Conservation (phyloP, 2,888 invertebrate genomes). For the Hoplodrina blanda region DNA sequence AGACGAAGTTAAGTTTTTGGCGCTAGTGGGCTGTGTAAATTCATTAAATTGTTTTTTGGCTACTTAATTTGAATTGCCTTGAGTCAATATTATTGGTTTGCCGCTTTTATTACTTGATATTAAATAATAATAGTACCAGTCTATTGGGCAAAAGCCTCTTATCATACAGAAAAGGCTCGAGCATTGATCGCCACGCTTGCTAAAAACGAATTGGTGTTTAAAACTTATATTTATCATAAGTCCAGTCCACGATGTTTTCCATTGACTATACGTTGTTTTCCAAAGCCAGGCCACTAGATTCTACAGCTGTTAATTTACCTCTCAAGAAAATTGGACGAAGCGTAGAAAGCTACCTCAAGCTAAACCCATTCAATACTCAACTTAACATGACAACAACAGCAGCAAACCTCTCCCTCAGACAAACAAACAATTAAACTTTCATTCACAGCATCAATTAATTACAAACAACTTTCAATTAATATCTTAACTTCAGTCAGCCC, state of each 20-base stretch:
- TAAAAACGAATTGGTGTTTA: no score
- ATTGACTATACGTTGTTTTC: background rate
- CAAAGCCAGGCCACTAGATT: background rate
- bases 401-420: background rate
- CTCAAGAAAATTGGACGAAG: constrained; percentile 3
- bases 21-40: background rate
- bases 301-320: background rate
- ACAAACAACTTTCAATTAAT: constrained; percentile 46
- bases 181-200: no score
- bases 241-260: no score
- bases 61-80: background rate
- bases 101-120: no score
- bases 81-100: no score
- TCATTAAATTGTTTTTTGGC: background rate
- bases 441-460: constrained; percentile 29
- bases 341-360: constrained; percentile 5
- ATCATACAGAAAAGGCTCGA: no score
- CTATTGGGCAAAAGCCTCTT: no score
- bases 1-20: background rate
- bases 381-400: constrained; percentile 9
- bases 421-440: constrained; percentile 37
- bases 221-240: no score
- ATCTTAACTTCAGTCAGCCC: constrained; percentile 54
- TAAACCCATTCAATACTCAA: background rate
- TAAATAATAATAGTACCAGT: no score